Evolutionary conservation across 2,888 invertebrate species (phyloP), one percentile per base, ranked within the genome.

Genomic region (Lomographa bimaculata): DNA sequence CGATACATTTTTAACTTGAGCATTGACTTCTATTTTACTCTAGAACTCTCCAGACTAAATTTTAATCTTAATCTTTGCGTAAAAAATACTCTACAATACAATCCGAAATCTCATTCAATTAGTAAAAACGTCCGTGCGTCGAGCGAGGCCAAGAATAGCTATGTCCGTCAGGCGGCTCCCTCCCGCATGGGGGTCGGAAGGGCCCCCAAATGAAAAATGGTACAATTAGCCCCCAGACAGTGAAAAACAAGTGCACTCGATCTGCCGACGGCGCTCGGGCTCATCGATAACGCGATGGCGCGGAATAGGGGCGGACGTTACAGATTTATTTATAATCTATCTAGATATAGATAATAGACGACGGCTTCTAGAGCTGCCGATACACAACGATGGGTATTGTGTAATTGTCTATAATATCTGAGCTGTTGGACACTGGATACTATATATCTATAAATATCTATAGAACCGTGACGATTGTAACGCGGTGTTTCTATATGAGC

Each of bases 231-330:
- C 74, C 68, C 77, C 78, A 80, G 87, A 87, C 87, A 86, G 86
- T 86, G 87, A 89, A 84, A 85, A 85, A 89, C 85, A 83, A 85
- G 84, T 81, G 82, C 82, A 82, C 82, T 84, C 81, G 73, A 83
- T 85, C 84, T 83, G 69, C 64, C 61, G 60, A 71, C 64, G 70
- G 59, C 66, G 50, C 54, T 60, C 14, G 60, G 32, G 52, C 64
- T 64, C 71, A 66, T 73, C 76, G 76, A 79, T 78, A 78, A 64
- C 69, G 58, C 52, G 62, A 60, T 57, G 57, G 55, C 10, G 38
- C 40, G 50, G 37, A 56, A 56, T 62, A 55, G 56, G 58, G 64
- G 55, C 54, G 60, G 30, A 27, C 38, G 44, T 18, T 29, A 35
- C 30, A 46, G 50, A 50, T 49, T 42, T 49, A 46, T 37, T 36